Percentiles rank a stretch among this genome's conserved stretches.
These are phyloP conservation scores for Trissoscelio sp. DNA, from an alignment of 2,888 invertebrate genomes.

Conservation along the genomic window DNA sequence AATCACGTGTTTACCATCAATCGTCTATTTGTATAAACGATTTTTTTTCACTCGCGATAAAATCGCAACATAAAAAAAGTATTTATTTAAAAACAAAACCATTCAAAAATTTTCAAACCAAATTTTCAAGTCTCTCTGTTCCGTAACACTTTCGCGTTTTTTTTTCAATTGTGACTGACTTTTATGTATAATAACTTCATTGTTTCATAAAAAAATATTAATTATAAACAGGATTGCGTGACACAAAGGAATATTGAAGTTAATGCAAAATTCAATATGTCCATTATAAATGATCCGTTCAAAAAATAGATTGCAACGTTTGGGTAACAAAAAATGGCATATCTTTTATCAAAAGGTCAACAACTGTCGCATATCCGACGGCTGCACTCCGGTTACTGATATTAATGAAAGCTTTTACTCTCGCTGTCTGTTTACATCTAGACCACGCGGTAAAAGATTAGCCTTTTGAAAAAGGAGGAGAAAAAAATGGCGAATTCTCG, in stretches of 20 bases:
- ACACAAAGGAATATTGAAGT: not conserved
- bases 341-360: slow-evolving; percentile 54
- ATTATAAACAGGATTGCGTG: slow-evolving; percentile 1
- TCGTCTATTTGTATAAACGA: not conserved
- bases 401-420: slow-evolving; percentile 60
- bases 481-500: slow-evolving; percentile 43
- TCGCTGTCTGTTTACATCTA: slow-evolving; percentile 56
- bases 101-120: not conserved
- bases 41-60: not conserved
- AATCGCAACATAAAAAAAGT: not conserved
- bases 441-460: slow-evolving; percentile 57
- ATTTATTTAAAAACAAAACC: not conserved
- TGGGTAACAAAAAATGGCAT: slow-evolving; percentile 14
- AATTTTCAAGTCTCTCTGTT: too few species aligned
- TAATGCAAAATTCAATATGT: slow-evolving; percentile 15
- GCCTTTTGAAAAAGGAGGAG: slow-evolving; percentile 50
- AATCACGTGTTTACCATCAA: not conserved
- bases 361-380: slow-evolving; percentile 47
- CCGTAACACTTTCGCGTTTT: not conserved
- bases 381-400: slow-evolving; percentile 49
- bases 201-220: not conserved
- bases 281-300: slow-evolving; percentile 8
- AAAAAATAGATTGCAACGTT: slow-evolving; percentile 34
- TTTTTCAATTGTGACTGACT: too few species aligned
- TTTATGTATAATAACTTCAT: too few species aligned